phyloP scores from a whole-genome alignment of 2,888 invertebrate genomes.

The Meiosimyza decipiens region DNA sequence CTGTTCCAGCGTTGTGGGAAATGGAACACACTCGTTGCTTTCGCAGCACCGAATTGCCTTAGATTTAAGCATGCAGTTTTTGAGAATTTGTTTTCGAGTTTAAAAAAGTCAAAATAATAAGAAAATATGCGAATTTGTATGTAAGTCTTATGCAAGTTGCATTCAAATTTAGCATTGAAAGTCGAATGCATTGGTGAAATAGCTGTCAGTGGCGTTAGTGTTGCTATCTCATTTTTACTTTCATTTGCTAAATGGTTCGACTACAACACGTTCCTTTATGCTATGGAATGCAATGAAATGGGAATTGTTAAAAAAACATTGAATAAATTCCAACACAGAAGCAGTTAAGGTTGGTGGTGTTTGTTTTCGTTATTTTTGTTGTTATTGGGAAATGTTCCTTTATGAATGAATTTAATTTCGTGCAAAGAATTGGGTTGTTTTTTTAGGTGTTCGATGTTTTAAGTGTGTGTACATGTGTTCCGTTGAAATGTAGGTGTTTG shows the following conservation, averaged over 20 bases:
- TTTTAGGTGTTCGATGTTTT: conserved; percentile 34
- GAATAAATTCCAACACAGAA: conserved; percentile 46
- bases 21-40: conserved; percentile 42
- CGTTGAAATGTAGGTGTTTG: conserved; percentile 38
- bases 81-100: not conserved
- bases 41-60: not conserved
- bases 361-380: conserved; percentile 31
- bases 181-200: conserved; percentile 25
- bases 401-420: conserved; percentile 53
- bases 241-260: not conserved
- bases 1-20: conserved; percentile 40
- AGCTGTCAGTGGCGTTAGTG: conserved; percentile 37
- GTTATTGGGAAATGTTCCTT: conserved; percentile 44
- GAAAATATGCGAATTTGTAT: not conserved
- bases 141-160: conserved; percentile 29
- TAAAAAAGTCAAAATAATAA: conserved; percentile 4
- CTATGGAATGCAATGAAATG: conserved; percentile 33
- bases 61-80: not conserved
- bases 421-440: conserved; percentile 10
- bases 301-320: conserved; percentile 30
- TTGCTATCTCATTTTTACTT: conserved; percentile 28
- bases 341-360: conserved; percentile 34
- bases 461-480: conserved; percentile 29
- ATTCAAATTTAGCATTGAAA: conserved; percentile 33
- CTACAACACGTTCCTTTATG: not conserved